Base-by-base conservation (phyloP, 2,113 vertebrate species). In the Equus quagga region DNA sequence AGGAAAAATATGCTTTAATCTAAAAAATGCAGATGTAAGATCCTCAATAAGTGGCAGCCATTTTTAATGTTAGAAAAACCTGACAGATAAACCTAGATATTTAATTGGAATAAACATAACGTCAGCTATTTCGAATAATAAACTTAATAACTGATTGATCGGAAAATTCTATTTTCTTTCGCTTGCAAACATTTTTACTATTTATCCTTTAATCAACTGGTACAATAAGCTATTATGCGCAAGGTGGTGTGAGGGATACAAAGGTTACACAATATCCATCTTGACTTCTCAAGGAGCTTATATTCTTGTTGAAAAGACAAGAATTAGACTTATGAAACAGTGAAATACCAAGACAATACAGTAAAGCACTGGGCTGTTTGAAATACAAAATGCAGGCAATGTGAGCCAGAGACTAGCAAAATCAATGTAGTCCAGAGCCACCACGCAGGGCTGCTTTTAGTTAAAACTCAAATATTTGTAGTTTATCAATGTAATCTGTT, bases 271-370 rank as follows among this genome's bases (percentile, higher is more conserved):
- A 64, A 41, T 7, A 14, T 56, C 15, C 70, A 5, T 21, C 87
- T 87, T 33, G 64, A 70, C 10, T 12, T 87, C 23, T 96, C 19
- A 70, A 49, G 18, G 21, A 86, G 28, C 56, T 91, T 82, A 56
- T 82, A 86, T 76, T 91, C 12, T 64, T 91, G 17, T 41, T 91
- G 23, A 87, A 91, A 96, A 58, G 56, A 93, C 5, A 76, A 84
- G 10, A 69, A 44, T 51, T 65, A 13, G 5, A 76, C 8, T 62
- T 18, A 75, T 41, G 86, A 69, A 93, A 75, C 6, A 85, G 33
- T 81, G 33, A 73, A 84, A 93, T 21, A 62, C 1, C 3, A 62
- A 91, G 75, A 70, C 4, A 51, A 62, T 69, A 67, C 4, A 36
- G 60, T 23, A 86, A 89, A 62, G 17, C 46, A 2, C 6, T 26